Conservation (phyloP, 1,140 invertebrate species). For the Drosophila willistoni region DNA sequence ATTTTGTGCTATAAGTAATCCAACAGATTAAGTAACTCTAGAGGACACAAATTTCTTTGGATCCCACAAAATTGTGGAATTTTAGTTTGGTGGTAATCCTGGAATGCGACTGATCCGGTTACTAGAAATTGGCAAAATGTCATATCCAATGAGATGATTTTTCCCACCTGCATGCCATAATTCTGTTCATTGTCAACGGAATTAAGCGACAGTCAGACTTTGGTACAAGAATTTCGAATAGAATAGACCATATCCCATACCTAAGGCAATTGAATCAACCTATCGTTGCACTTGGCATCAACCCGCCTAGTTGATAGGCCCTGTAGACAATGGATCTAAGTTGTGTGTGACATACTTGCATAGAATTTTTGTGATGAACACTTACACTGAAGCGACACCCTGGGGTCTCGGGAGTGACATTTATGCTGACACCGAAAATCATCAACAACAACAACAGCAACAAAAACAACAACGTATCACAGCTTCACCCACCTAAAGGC, state of each 20-base stretch:
- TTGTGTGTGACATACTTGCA: slow-evolving; percentile 65
- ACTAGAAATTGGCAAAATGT: too few relatives aligned
- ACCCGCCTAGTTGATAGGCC: slow-evolving; percentile 4
- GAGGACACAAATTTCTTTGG: too few relatives aligned
- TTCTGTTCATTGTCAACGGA: too few relatives aligned
- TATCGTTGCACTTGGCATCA: slow-evolving; percentile 48
- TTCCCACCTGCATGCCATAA: too few relatives aligned
- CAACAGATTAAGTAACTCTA: too few relatives aligned
- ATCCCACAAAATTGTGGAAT: too few relatives aligned
- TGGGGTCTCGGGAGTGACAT: slow-evolving; percentile 46
- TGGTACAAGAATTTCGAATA: neutral
- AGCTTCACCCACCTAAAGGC: slow-evolving; percentile 10
- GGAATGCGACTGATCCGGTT: too few relatives aligned
- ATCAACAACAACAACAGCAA: slow-evolving; percentile 50
- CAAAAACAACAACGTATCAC: neutral
- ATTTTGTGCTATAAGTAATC: too few relatives aligned
- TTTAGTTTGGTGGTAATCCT: too few relatives aligned
- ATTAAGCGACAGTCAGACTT: too few relatives aligned
- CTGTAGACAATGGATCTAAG: slow-evolving; percentile 55
- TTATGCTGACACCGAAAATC: slow-evolving; percentile 76
- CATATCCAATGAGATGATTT: too few relatives aligned
- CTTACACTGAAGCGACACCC: neutral
- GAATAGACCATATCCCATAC: slow-evolving; percentile 6
- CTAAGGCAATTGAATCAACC: slow-evolving; percentile 45
- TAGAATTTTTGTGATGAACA: slow-evolving; percentile 23